Percentiles rank a stretch among this genome's conserved stretches.
These are phyloP conservation scores for Physella acuta DNA, from an alignment of 1,140 invertebrate species.

Conservation along the genomic window DNA sequence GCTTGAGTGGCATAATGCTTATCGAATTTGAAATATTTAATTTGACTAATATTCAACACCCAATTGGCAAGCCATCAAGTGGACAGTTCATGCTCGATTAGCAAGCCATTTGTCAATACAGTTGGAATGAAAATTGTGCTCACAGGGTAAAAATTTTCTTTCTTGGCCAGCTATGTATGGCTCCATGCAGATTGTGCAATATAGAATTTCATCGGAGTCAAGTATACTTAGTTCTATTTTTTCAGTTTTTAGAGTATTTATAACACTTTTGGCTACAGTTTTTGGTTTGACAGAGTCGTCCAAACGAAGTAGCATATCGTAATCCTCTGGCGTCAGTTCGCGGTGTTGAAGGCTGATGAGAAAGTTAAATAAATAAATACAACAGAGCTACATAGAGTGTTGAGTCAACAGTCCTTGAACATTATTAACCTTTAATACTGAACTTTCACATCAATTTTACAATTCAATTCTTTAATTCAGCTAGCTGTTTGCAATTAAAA, in stretches of 20 bases:
- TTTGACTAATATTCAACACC: too few relatives aligned
- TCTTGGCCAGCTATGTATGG: conserved; percentile 41
- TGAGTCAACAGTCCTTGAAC: too few relatives aligned
- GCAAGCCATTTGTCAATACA: conserved; percentile 53
- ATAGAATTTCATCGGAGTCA: not conserved
- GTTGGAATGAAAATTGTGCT: conserved; percentile 46
- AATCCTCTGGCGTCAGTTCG: conserved; percentile 53
- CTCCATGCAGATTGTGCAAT: conserved; percentile 52
- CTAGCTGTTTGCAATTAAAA: too few relatives aligned
- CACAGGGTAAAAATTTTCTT: conserved; percentile 50
- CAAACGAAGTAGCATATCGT: conserved; percentile 48
- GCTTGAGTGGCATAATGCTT: too few relatives aligned
- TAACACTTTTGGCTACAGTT: conserved; percentile 36
- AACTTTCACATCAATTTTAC: too few relatives aligned
- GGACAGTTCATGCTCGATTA: conserved; percentile 54
- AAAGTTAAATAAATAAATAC: too few relatives aligned
- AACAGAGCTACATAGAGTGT: too few relatives aligned
- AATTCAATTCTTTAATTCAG: too few relatives aligned
- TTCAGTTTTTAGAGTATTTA: conserved; percentile 42
- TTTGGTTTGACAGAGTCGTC: conserved; percentile 51
- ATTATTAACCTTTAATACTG: too few relatives aligned
- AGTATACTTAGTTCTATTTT: conserved; percentile 32
- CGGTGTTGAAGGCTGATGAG: conserved; percentile 47
- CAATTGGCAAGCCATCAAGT: conserved; percentile 49
- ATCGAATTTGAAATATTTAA: too few relatives aligned